Evolutionary conservation across 1,140 invertebrate species (phyloP), one percentile per base, ranked within the genome.

Genomic region (Pseudomyrmex flavicornis): DNA sequence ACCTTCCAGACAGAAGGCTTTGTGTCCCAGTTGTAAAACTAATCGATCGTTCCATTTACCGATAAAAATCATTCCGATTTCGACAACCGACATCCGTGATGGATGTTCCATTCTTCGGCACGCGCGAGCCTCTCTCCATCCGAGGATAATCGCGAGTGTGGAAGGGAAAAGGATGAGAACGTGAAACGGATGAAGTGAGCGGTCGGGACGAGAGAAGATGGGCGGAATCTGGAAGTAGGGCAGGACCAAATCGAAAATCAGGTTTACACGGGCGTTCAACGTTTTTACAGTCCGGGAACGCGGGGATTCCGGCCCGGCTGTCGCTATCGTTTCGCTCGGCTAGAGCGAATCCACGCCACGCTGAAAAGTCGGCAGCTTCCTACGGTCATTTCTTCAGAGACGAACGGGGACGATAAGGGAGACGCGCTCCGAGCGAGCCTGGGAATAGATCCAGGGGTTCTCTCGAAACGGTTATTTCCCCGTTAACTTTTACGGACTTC

Each of bases 401-500:
- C 88, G 86, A 87, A 56, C 46, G 56, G 52, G 59, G 69, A 35
- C 61, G 69, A 69, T 80, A 77, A 76, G 75, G 82, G 79, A 85
- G 48, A 50, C 65, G 62, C 44, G 35, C 35, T 35, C 46, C 52
- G 65, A 44, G 12, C 26, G 35, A 35, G 35, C 0, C 35, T 35
- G 35, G 58, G 63, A 74, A 79, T 88, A 79, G 86, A 82, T 85
- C 87, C 86, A 56, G 68, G 68, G 74, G 75, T 88, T 80, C 86
- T 89, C 88, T 88, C 85, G 83, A 83, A 92, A 93, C 87, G 90
- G 92, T 92, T 93, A 93, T 92, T 92, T 89, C 89, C 90, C 86
- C 88, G 89, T 92, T 93, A 93, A 92, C 90, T 93, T 93, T 93
- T 93, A 92, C 91, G 92, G 86, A 82, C 86, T 88, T 68, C 68